Evolutionary conservation across 1,140 invertebrate genomes (phyloP).

Genomic region (Batillaria attramentaria): DNA sequence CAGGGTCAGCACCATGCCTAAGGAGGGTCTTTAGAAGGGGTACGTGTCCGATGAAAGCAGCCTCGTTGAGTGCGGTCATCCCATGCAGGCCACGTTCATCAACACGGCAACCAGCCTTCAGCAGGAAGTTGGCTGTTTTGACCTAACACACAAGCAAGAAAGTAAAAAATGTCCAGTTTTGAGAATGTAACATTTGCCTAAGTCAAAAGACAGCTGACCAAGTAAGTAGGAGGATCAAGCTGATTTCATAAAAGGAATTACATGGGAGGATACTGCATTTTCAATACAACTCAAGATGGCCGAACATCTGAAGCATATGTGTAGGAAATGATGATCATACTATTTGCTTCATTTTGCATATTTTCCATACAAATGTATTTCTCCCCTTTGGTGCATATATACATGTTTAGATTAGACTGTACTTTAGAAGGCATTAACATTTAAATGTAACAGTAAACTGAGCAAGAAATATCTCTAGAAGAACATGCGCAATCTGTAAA

Average conservation of each 20-base stretch:
- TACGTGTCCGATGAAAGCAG: constrained; percentile 55
- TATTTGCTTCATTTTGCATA: neutral
- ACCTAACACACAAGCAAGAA: no score
- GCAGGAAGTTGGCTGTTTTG: constrained; percentile 51
- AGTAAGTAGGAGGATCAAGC: no score
- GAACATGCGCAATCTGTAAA: neutral
- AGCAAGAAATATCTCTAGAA: neutral
- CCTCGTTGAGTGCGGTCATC: constrained; percentile 64
- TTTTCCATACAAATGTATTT: neutral
- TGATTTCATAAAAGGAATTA: no score
- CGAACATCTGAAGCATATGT: neutral
- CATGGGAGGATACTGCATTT: no score
- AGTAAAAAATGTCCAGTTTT: no score
- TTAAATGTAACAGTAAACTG: neutral
- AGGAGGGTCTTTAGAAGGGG: constrained; percentile 57
- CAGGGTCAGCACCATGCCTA: constrained; percentile 55
- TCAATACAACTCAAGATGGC: neutral
- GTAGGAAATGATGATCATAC: neutral
- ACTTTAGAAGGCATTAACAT: neutral
- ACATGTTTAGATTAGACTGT: neutral
- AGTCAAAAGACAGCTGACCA: no score
- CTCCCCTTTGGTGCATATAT: neutral
- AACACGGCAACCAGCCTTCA: constrained; percentile 54
- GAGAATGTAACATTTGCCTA: no score
- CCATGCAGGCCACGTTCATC: constrained; percentile 57